Conservation (phyloP, 2,113 vertebrate genomes). For the Morone saxatilis region DNA sequence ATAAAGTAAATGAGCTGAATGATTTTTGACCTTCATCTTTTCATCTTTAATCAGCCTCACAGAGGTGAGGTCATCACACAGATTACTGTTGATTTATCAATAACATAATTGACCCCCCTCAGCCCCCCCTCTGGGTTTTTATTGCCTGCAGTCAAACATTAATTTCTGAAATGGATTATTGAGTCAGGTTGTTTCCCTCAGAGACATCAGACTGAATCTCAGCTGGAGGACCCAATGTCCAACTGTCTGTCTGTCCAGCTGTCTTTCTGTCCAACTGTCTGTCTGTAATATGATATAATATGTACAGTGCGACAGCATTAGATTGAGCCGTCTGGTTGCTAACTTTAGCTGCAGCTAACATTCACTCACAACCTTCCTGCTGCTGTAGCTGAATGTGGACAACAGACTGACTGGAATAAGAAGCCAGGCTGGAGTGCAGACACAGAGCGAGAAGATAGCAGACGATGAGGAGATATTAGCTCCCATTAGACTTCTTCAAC, state of each 20-base stretch:
- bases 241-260: no score
- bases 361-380: no score
- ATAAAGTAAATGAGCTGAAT: slow-evolving; percentile 89
- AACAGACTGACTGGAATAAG: no score
- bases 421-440: no score
- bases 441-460: no score
- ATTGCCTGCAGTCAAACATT: slow-evolving; percentile 92
- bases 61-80: slow-evolving; percentile 92
- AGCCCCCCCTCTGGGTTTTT: slow-evolving; percentile 79
- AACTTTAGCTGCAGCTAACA: no score
- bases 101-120: slow-evolving; percentile 90
- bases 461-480: no score
- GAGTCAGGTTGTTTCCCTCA: slow-evolving; percentile 87
- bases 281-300: not conserved
- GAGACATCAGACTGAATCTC: slow-evolving; percentile 71
- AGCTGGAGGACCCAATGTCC: no score
- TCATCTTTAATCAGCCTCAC: slow-evolving; percentile 90
- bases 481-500: no score
- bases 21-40: slow-evolving; percentile 83
- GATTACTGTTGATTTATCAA: slow-evolving; percentile 97
- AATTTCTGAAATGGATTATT: slow-evolving; percentile 95
- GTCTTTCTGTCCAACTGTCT: slow-evolving; percentile 14
- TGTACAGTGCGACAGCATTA: no score
- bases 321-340: no score
- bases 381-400: no score